Percentiles rank a stretch among this genome's conserved stretches.
Evolutionary conservation across 2,888 invertebrate species (phyloP).

Genomic region (Ashinkailepas kermadecensis): DNA sequence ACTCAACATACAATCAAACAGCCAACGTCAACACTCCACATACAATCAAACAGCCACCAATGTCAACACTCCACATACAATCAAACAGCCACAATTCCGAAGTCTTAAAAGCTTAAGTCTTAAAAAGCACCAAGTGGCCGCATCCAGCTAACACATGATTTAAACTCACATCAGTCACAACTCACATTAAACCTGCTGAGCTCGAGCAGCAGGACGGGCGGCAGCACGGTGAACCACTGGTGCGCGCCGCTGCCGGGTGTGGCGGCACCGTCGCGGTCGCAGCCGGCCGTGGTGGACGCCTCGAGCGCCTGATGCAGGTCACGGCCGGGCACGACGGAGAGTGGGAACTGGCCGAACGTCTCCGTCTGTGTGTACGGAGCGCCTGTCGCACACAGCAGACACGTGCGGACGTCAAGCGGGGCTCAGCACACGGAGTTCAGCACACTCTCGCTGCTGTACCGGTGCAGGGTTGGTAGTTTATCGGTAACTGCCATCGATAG

Average conservation of each 20-base stretch:
- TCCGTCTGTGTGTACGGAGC: slow-evolving; percentile 41
- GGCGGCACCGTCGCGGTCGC: neutral
- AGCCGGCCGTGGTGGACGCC: slow-evolving; percentile 42
- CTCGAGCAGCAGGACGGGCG: slow-evolving; percentile 45
- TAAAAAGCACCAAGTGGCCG: slow-evolving; percentile 41
- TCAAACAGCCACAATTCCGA: no score
- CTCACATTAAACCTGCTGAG: slow-evolving; percentile 23
- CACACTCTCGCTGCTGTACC: no score
- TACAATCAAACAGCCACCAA: no score
- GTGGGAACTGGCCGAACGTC: slow-evolving; percentile 45
- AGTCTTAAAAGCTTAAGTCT: no score
- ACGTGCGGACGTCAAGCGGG: no score
- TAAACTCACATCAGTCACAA: neutral
- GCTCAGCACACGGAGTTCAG: no score
- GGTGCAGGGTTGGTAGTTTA: no score
- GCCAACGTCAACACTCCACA: no score
- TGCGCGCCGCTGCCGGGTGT: slow-evolving; percentile 33
- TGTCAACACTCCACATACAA: no score
- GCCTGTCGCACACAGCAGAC: slow-evolving; percentile 35
- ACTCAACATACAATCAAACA: no score
- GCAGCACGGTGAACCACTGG: slow-evolving; percentile 46
- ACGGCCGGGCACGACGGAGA: slow-evolving; percentile 44
- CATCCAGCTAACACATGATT: neutral
- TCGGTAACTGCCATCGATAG: no score
- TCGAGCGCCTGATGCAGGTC: slow-evolving; percentile 46